Conservation (phyloP, 2,888 invertebrate genomes). For the Nymphalis urticae region DNA sequence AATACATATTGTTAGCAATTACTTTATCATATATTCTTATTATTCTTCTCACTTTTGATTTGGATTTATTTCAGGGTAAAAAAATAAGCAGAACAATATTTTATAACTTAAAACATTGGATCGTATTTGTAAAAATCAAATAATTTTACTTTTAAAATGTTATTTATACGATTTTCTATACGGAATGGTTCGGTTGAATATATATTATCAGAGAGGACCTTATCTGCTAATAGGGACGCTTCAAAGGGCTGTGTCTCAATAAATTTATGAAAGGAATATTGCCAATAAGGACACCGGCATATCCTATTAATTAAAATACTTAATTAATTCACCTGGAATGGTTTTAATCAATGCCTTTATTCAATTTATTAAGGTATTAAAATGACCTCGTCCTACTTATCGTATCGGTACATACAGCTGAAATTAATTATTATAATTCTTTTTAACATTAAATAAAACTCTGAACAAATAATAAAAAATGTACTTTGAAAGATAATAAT, state of each 20-base stretch:
- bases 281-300: constrained; percentile 79
- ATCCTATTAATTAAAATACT: constrained; percentile 82
- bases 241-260: constrained; percentile 78
- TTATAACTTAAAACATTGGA: neutral
- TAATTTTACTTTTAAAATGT: neutral
- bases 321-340: constrained; percentile 82
- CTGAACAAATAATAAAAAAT: neutral
- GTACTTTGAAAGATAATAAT: neutral
- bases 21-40: no score
- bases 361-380: constrained; percentile 78
- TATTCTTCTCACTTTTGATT: no score
- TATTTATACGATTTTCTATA: constrained; percentile 3
- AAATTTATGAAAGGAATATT: constrained; percentile 82
- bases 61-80: neutral
- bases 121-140: neutral
- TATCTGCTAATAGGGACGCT: constrained; percentile 62
- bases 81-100: neutral
- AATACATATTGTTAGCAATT: no score
- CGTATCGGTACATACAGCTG: constrained; percentile 16
- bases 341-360: constrained; percentile 79
- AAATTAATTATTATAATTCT: neutral
- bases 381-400: constrained; percentile 48
- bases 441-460: neutral
- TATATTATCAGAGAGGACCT: constrained; percentile 58
- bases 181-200: constrained; percentile 45